These are phyloP conservation scores for Drosophila longiperda DNA, from an alignment of 2,888 invertebrate genomes.

Conservation along the genomic window DNA sequence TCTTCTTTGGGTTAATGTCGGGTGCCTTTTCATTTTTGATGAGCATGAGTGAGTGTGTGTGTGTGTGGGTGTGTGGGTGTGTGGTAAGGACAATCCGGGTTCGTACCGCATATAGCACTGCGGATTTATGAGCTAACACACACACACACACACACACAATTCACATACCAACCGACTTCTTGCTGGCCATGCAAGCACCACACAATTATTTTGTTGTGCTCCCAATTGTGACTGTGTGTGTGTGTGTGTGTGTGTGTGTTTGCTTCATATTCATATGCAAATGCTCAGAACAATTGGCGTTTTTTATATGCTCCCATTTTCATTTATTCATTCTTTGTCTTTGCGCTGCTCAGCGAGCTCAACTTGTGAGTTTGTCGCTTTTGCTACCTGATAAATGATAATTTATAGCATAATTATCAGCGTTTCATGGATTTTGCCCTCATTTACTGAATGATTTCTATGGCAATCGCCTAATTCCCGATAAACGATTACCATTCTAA, in stretches of 20 bases:
- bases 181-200: constrained; percentile 7
- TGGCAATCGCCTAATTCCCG: constrained; percentile 33
- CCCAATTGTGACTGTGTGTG: constrained; percentile 27
- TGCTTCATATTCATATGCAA: constrained; percentile 69
- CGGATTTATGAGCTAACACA: constrained; percentile 31
- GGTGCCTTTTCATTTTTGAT: constrained; percentile 59
- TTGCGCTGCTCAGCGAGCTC: background rate
- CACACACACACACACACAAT: constrained; percentile 2
- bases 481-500: constrained; percentile 17
- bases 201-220: constrained; percentile 9
- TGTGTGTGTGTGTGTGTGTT: background rate
- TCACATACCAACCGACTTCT: constrained; percentile 5
- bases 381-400: background rate
- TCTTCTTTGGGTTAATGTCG: constrained; percentile 48
- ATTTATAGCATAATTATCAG: constrained; percentile 43
- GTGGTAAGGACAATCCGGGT: constrained; percentile 45
- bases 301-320: constrained; percentile 33
- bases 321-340: background rate
- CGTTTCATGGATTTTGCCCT: constrained; percentile 7
- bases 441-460: constrained; percentile 12
- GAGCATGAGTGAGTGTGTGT: constrained; percentile 34
- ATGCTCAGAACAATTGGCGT: constrained; percentile 59
- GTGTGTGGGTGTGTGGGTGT: constrained; percentile 6
- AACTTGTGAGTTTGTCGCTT: background rate
- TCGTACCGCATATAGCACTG: constrained; percentile 17